Base-by-base conservation (phyloP, 2,113 vertebrate species). In the Menura novaehollandiae region DNA sequence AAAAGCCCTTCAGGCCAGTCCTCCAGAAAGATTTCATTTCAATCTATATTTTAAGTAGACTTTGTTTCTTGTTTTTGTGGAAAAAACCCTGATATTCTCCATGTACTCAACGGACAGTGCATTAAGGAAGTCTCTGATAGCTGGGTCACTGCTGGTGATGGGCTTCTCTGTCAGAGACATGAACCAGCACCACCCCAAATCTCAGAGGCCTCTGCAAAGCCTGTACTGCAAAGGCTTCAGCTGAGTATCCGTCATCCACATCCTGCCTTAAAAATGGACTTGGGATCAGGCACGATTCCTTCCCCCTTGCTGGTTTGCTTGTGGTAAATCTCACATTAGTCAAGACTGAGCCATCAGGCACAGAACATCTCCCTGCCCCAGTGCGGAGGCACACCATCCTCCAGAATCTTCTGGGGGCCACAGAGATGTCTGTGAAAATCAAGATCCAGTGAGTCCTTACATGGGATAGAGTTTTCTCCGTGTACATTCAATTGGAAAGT, bases 11-110 rank as follows among this genome's bases (percentile, higher is more conserved):
- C 77, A 96, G 97, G 97, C 97, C 93, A 95, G 94, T 96, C 96
- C 94, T 97, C 96, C 94, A 98, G 98, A 98, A 98, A 98, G 98
- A 98, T 97, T 98, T 98, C 89, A 98, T 97, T 96, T 96, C 89
- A 67, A 95, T 93, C 94, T 86, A 75, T 74, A 90, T 89, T 95
- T 89, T 89, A 81, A 95, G 72, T 72, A 93, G 91, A 94, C 81
- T 93, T 93, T 93, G 73, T 64, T 85, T 72, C 85, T 93, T 93
- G 64, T 59, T 95, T 96, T 91, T 95, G 64, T 77, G 49, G 49
- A 12, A 66, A 77, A 75, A 2, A 1, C 47, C 35, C 85, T 24
- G 39, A 74, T 79, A 91, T 77, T 88, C 59, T 85, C 6, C 7
- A 7, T 18, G 59, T 69, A 59, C 35, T 59, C 72, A 53, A 78